Percentiles rank a stretch among this genome's conserved stretches.
phyloP scores from a whole-genome alignment of 2,888 invertebrate species.

The Graphium colonna region DNA sequence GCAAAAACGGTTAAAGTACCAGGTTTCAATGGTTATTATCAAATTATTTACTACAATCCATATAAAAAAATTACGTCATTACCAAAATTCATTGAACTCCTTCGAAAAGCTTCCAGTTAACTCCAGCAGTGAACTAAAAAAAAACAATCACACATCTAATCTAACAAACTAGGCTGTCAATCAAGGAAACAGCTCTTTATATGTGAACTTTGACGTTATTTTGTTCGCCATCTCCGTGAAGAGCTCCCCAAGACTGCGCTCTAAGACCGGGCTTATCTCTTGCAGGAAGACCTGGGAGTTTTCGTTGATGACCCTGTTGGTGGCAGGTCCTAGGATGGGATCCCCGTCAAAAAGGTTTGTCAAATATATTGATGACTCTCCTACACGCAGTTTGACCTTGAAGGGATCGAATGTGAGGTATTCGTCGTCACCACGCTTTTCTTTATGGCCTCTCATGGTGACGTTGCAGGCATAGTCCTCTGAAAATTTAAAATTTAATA shows the following conservation, averaged over 20 bases:
- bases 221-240: slow-evolving; percentile 86
- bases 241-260: slow-evolving; percentile 81
- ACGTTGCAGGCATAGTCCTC: slow-evolving; percentile 84
- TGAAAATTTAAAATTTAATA: slow-evolving; percentile 48
- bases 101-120: too few species aligned
- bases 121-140: slow-evolving; percentile 18
- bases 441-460: slow-evolving; percentile 81
- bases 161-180: slow-evolving; percentile 16
- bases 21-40: too few species aligned
- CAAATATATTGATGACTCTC: slow-evolving; percentile 80
- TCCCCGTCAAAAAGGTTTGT: slow-evolving; percentile 85
- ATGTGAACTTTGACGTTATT: slow-evolving; percentile 84
- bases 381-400: slow-evolving; percentile 80
- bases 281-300: slow-evolving; percentile 84
- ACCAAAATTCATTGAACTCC: too few species aligned
- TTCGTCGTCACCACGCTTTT: slow-evolving; percentile 76
- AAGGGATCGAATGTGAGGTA: slow-evolving; percentile 83
- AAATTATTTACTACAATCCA: too few species aligned
- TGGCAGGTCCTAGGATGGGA: slow-evolving; percentile 82
- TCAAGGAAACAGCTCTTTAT: slow-evolving; percentile 84
- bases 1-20: too few species aligned
- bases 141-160: slow-evolving; percentile 19
- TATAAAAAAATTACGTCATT: too few species aligned
- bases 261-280: slow-evolving; percentile 84
- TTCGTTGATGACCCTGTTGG: slow-evolving; percentile 83